Base-by-base conservation (phyloP, 2,113 vertebrate genomes). In the Oncorhynchus tshawytscha region DNA sequence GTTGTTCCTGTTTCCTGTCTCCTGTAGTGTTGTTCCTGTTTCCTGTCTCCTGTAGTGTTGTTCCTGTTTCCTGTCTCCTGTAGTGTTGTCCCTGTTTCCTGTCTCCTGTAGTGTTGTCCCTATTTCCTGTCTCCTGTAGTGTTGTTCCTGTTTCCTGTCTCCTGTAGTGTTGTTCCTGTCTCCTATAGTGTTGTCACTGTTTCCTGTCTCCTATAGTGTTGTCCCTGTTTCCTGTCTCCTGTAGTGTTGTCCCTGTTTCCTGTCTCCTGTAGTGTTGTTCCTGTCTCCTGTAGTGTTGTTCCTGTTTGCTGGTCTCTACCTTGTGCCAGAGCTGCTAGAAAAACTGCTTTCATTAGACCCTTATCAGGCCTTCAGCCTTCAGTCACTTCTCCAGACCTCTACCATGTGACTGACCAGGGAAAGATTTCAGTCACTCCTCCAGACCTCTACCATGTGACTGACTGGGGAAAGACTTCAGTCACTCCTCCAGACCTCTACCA, bases 321-420 rank as follows among this genome's bases (percentile, higher is more conserved):
- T 75, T 5, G 71, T 59, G 67, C 79, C 82, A 76, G 77, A 81
- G 76, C 78, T 67, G 67, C 79, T 82, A 78, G 77, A 82, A 81
- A 80, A 67, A 72, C 72, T 15, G 81, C 85, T 89, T 78, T 86
- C 82, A 87, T 85, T 85, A 66, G 74, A 78, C 78, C 78, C 76
- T 89, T 86, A 88, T 88, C 83, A 62, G 34, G 31, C 39, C 39
- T 45, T 45, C 39, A 39, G 34, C 34, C 27, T 27, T 27, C 27
- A 27, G 27, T 27, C 27, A 34, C 27, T 27, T 2, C 25, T 27
- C 25, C 25, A 25, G 25, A 25, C 67, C 29, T 68, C 78, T 4
- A 68, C 67, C 78, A 82, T 84, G 1, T 85, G 81, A 85, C 85
- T 75, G 66, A 66, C 76, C 67, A 0, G 31, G 31, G 5, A 34